Evolutionary conservation across 2,888 invertebrate genomes (phyloP), one percentile per base, ranked within the genome.

Genomic region (Drosophila neutralis): DNA sequence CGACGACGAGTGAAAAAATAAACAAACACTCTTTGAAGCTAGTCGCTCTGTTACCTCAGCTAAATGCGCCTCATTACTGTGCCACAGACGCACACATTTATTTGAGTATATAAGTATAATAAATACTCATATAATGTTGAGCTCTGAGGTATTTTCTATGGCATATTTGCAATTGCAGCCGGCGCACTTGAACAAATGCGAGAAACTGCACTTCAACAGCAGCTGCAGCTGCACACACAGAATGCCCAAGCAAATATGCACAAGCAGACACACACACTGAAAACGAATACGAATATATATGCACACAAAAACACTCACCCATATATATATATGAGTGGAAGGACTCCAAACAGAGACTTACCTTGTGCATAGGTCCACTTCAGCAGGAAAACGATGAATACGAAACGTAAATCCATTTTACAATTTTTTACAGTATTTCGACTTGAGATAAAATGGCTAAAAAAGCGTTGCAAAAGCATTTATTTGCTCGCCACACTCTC

Each of bases 291-390:
- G 18, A 24, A 38, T 10, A 18, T n/a, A 69, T 1, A 13, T 51
- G 71, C 42, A 66, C 59, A 59, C 35, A 58, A 57, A 29, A 24
- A 33, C 52, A 45, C 5, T 35, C 31, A 0, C 10, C 10, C 10
- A 33, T 33, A 33, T 11, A 51, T 2, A 18, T 51, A n/a, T 51
- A 31, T 31, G n/a, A 31, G 18, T 11, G 13, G 15, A 64, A 52
- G 63, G 38, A 64, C 56, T 71, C 40, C 31, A 33, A 51, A 31
- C 63, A 57, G 76, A 77, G 54, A 79, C 92, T 79, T 87, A 91
- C 91, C 91, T 91, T 91, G 91, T 74, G 87, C 90, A 90, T 89
- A 82, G 80, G 89, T 91, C 91, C 91, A 92, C 85, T 91, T 91
- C 79, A 92, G 87, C 81, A 91, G 86, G 78, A 91, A 90, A 76